Conservation (phyloP, 2,113 vertebrate genomes). For the Oncorhynchus kisutch region DNA sequence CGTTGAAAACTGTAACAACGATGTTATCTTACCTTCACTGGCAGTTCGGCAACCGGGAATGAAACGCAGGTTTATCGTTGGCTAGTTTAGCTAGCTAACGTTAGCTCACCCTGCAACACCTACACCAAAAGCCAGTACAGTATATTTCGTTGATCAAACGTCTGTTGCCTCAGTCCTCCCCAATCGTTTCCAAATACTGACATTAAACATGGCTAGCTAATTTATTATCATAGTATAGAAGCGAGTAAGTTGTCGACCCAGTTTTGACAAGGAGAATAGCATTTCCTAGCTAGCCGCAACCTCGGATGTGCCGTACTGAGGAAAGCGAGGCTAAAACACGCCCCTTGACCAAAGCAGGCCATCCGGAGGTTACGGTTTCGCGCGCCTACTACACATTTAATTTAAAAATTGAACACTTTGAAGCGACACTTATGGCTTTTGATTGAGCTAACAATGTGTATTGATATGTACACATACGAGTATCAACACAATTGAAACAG, state of each 20-base stretch:
- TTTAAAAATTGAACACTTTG: neutral
- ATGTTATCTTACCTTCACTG: conserved; percentile 35
- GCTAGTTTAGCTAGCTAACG: conserved; percentile 46
- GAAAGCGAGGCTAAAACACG: conserved; percentile 1
- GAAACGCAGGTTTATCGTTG: conserved; percentile 31
- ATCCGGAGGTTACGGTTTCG: neutral
- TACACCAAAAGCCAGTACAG: conserved; percentile 69
- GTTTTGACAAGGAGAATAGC: conserved; percentile 49
- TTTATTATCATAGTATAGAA: neutral
- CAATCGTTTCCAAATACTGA: neutral
- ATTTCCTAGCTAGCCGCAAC: conserved; percentile 59
- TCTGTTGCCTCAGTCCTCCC: conserved; percentile 33
- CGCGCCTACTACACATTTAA: neutral
- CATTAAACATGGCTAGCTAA: neutral
- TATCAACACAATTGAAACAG: too few relatives aligned
- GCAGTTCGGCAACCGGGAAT: conserved; percentile 19
- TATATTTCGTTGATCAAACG: conserved; percentile 47
- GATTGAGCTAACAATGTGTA: neutral
- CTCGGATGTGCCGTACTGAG: neutral
- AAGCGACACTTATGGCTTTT: neutral
- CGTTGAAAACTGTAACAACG: neutral
- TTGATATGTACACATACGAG: too few relatives aligned
- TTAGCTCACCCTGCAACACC: conserved; percentile 27
- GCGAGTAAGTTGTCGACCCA: conserved; percentile 33
- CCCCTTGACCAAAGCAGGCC: conserved; percentile 10